Conservation (phyloP, 2,888 invertebrate genomes). For the Epinotia demarniana region DNA sequence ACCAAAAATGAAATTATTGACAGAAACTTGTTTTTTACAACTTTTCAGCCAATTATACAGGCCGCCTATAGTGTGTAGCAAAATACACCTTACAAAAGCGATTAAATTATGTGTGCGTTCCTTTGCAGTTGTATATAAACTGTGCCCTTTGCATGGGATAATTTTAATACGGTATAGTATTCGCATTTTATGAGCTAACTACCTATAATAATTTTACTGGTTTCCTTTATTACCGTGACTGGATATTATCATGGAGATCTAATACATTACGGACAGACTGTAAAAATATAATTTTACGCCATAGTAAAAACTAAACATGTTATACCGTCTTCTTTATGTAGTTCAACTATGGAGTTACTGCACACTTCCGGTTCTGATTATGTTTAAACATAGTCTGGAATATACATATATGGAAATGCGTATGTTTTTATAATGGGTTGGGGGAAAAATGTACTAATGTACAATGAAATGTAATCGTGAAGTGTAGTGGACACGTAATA, state of each 20-base stretch:
- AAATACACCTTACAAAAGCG: no score
- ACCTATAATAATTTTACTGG: slow-evolving; percentile 4
- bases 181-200: slow-evolving; percentile 15
- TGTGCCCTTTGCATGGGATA: neutral
- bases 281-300: slow-evolving; percentile 19
- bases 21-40: no score
- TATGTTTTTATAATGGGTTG: neutral
- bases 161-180: neutral
- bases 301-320: slow-evolving; percentile 6
- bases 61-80: neutral
- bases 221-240: slow-evolving; percentile 30
- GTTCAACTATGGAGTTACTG: slow-evolving; percentile 8
- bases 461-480: neutral
- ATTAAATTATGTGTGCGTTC: no score
- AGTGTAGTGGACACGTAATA: no score
- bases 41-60: neutral
- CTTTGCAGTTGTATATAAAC: no score
- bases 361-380: neutral
- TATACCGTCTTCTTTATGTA: neutral
- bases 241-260: slow-evolving; percentile 15
- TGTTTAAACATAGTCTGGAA: neutral
- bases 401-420: neutral
- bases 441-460: no score
- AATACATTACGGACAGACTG: neutral
- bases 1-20: no score